Conservation (phyloP, 64 coral and sea anemone species). For the Porites australiensis region DNA sequence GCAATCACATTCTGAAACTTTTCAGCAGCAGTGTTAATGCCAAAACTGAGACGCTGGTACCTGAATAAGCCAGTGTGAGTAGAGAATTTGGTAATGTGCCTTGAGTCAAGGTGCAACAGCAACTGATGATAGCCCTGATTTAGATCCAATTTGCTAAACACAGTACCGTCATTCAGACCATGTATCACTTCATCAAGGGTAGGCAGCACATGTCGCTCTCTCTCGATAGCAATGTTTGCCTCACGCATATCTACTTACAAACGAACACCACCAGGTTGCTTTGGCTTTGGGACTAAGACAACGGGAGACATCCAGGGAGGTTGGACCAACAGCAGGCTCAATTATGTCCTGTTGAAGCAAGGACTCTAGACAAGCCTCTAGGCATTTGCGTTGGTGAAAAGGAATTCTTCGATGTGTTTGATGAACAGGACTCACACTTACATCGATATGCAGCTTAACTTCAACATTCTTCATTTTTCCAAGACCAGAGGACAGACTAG, state of each 20-base stretch:
- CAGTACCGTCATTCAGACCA: conserved; percentile 35
- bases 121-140: conserved; percentile 58
- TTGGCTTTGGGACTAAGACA: conserved; percentile 29
- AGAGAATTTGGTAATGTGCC: conserved; percentile 26
- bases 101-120: conserved; percentile 28
- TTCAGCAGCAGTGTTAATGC: conserved; percentile 8
- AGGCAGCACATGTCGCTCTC: conserved; percentile 46
- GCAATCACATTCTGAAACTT: conserved; percentile 28
- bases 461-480: conserved; percentile 69
- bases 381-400: conserved; percentile 17
- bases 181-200: conserved; percentile 64
- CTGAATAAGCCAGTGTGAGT: conserved; percentile 1
- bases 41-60: background rate
- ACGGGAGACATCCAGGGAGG: no score
- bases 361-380: conserved; percentile 52
- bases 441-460: conserved; percentile 68
- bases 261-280: conserved; percentile 9
- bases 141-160: conserved; percentile 61
- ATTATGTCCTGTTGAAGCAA: no score
- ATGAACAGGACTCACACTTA: conserved; percentile 34
- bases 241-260: conserved; percentile 67
- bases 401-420: conserved; percentile 48
- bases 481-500: conserved; percentile 58
- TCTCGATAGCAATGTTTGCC: conserved; percentile 38
- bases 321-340: no score